Conservation (phyloP, 1,140 invertebrate species). For the Brevipalpus yothersi region DNA sequence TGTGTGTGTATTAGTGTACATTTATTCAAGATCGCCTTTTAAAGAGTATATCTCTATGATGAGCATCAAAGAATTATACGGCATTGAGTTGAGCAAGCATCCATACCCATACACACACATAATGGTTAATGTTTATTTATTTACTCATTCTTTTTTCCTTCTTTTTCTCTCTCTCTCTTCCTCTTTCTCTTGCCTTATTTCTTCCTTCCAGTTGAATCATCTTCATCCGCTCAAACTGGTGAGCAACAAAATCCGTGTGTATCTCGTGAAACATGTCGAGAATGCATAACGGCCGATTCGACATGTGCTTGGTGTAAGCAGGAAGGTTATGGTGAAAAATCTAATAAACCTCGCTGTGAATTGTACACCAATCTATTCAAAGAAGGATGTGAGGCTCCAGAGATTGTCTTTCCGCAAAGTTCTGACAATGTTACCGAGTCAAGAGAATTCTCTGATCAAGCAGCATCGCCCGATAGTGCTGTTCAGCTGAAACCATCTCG, state of each 20-base stretch:
- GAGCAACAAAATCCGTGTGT: slow-evolving; percentile 39
- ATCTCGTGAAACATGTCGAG: slow-evolving; percentile 55
- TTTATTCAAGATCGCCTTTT: no score
- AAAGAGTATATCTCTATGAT: no score
- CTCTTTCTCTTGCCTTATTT: no score
- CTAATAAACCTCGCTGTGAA: slow-evolving; percentile 4
- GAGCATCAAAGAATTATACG: no score
- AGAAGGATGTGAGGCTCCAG: neutral
- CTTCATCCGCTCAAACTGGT: neutral
- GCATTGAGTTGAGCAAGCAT: no score
- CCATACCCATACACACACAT: no score
- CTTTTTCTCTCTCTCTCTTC: no score
- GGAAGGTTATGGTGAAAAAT: slow-evolving; percentile 2
- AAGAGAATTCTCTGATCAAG: neutral
- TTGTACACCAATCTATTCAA: neutral
- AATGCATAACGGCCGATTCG: slow-evolving; percentile 59
- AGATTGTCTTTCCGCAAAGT: neutral
- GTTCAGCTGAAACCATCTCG: slow-evolving; percentile 15
- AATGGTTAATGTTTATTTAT: no score
- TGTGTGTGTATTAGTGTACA: no score
- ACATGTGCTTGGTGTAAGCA: slow-evolving; percentile 79
- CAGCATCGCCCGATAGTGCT: slow-evolving; percentile 8
- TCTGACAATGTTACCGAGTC: neutral
- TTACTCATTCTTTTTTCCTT: no score
- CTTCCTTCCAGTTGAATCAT: no score